Evolutionary conservation across 1,140 invertebrate genomes (phyloP).

Genomic region (Eumeta japonica): DNA sequence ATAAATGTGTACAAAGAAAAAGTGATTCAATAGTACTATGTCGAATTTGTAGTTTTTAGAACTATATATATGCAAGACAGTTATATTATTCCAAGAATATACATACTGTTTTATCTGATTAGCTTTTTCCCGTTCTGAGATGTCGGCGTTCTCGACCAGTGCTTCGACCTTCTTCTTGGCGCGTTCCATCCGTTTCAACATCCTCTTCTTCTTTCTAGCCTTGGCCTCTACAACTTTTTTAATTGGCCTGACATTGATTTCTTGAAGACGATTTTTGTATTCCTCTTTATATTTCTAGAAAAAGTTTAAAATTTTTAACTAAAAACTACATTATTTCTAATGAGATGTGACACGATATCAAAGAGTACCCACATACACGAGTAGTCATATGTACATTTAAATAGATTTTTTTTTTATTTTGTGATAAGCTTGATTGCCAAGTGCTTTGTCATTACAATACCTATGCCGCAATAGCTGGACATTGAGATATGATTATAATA

Average conservation of each 20-base stretch:
- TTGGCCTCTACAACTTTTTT: conserved; percentile 99
- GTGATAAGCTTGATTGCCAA: too few species aligned
- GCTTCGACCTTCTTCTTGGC: conserved; percentile 94
- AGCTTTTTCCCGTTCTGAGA: conserved; percentile 88
- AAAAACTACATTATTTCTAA: conserved; percentile 4
- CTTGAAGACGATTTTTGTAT: conserved; percentile 75
- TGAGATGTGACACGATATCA: too few species aligned
- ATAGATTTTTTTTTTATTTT: too few species aligned
- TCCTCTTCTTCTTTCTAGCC: conserved; percentile 91
- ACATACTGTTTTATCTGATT: conserved; percentile 86
- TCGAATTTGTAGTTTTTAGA: too few species aligned
- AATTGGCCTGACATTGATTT: conserved; percentile 90
- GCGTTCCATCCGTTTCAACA: conserved; percentile 82
- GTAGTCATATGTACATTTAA: too few species aligned
- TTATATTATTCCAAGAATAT: conserved; percentile 2
- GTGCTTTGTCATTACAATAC: too few species aligned
- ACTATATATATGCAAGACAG: too few species aligned
- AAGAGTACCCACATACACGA: too few species aligned
- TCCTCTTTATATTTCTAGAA: conserved; percentile 67
- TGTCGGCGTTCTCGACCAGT: conserved; percentile 86
- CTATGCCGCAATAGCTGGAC: too few species aligned
- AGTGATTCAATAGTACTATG: too few species aligned
- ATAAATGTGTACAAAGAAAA: too few species aligned
- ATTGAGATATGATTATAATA: too few species aligned
- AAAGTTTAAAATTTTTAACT: conserved; percentile 8